Evolutionary conservation across 2,888 invertebrate genomes (phyloP), one percentile per base, ranked within the genome.

Genomic region (Cacoxenus indagator): DNA sequence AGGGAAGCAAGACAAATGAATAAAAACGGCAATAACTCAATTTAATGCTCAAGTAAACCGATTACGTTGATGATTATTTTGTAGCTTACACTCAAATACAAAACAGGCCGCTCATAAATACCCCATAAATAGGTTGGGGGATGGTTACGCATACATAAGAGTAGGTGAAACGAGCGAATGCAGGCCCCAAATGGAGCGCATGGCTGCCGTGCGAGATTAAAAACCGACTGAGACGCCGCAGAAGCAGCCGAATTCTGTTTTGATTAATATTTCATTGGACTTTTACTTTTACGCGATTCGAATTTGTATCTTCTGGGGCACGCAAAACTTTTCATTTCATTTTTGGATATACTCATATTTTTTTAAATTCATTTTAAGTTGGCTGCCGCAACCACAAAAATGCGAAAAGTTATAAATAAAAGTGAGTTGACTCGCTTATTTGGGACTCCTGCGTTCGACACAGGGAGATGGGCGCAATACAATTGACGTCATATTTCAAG

Each of bases 41-140:
- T 67, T 67, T 67, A 67, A 67, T 67, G 67, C 67, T 61, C 31
- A 67, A 67, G 59, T 67, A 67, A 67, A 67, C 61, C 67, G 67
- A 67, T 67, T 67, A 67, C 61, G 59, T 57, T 67, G 46, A 45
- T 61, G 67, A 67, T 59, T 67, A 67, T 61, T 67, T 67, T 67
- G 67, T 67, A 62, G 43, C 61, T 62, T 62, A 45, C 61, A 62
- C 31, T 62, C 45, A 62, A 62, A 62, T 62, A 45, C 61, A 62
- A 62, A 62, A 62, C 61, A 62, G 45, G 19, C 31, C 43, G 43
- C 43, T 19, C 22, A 43, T 62, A 22, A 62, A 62, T 43, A 17
- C 22, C n/a, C 29, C 9, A 62, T 62, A 62, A 62, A 26, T 5
- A 22, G 37, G 14, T 8, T 1, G 14, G 37, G 5, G 37, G 37